Evolutionary conservation across 2,113 vertebrate genomes (phyloP).

Genomic region (Pomatorhinus ruficollis): DNA sequence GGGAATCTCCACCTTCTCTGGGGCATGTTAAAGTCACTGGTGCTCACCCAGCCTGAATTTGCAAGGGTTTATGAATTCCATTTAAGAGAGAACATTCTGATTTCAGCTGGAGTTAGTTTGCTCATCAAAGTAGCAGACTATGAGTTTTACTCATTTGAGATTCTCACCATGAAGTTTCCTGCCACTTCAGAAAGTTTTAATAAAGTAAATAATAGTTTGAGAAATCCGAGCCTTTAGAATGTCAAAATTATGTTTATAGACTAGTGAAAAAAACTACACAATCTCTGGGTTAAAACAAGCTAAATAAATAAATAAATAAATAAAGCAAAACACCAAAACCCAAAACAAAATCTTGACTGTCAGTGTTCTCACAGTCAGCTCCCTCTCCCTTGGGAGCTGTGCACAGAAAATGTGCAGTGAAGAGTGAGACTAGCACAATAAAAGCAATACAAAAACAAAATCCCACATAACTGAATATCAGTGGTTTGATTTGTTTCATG

Average conservation of each 20-base stretch:
- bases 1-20: slow-evolving; percentile 34
- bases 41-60: slow-evolving; percentile 15
- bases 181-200: slow-evolving; percentile 2
- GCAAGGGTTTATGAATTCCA: not conserved
- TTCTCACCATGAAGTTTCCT: slow-evolving; percentile 49
- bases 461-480: not conserved
- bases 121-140: slow-evolving; percentile 18
- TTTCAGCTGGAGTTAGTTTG: slow-evolving; percentile 58
- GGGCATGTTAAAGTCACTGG: slow-evolving; percentile 15
- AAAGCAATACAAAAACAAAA: not conserved
- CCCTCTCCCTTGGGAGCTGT: not conserved
- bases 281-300: not conserved
- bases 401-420: not conserved
- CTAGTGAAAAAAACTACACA: not conserved
- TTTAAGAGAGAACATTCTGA: slow-evolving; percentile 66
- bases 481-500: not conserved
- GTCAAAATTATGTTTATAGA: not conserved
- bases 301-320: not conserved
- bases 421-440: slow-evolving; percentile 22
- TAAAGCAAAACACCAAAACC: not conserved
- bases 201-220: slow-evolving; percentile 43
- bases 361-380: not conserved
- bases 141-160: slow-evolving; percentile 48
- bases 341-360: not conserved
- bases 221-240: slow-evolving; percentile 3